Percentiles rank a stretch among this genome's conserved stretches.
Evolutionary conservation across 2,113 vertebrate species (phyloP).

Genomic region (Sterna hirundo): DNA sequence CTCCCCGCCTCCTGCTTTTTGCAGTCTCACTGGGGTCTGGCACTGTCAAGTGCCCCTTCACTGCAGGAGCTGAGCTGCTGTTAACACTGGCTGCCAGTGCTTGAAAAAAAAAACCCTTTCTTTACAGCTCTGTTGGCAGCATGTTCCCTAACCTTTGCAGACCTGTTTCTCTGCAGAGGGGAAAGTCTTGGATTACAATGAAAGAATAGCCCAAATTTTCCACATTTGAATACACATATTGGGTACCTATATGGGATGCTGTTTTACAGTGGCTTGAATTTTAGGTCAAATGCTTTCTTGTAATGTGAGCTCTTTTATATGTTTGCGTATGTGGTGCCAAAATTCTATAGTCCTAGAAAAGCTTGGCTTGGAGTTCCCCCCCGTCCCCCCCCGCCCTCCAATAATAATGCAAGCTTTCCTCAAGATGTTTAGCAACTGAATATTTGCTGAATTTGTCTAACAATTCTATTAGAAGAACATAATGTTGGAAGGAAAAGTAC

Average conservation of each 20-base stretch:
- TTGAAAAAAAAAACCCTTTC: neutral
- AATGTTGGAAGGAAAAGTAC: neutral
- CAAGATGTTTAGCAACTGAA: neutral
- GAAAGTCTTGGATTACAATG: neutral
- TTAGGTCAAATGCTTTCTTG: constrained; percentile 26
- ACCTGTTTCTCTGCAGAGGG: neutral
- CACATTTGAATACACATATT: neutral
- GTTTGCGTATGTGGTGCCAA: neutral
- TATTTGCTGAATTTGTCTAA: constrained; percentile 12
- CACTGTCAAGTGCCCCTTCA: neutral
- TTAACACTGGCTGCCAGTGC: neutral
- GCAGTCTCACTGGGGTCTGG: constrained; percentile 5
- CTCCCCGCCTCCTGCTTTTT: neutral
- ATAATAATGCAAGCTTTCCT: neutral
- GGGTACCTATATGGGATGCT: neutral
- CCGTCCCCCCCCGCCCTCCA: neutral
- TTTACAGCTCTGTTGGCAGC: neutral
- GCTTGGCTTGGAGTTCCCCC: neutral
- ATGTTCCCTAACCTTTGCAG: neutral
- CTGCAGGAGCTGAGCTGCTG: neutral
- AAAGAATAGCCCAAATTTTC: neutral
- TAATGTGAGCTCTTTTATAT: neutral
- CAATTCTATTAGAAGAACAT: neutral
- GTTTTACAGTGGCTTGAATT: neutral
- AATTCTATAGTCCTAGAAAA: constrained; percentile 23